Base-by-base conservation (phyloP, 2,888 invertebrate genomes). In the Drosophila robusta region DNA sequence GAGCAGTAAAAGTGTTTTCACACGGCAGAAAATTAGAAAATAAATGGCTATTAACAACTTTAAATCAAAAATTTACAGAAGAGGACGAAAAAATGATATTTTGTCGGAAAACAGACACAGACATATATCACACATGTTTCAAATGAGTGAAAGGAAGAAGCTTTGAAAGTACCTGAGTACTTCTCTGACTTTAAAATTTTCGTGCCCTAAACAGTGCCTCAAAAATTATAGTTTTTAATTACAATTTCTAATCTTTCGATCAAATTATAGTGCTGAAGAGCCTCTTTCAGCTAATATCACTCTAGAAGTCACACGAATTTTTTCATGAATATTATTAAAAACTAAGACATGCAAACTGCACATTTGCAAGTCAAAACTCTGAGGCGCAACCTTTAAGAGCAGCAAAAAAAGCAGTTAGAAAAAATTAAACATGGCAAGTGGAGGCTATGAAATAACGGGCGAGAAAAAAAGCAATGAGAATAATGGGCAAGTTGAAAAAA, bases 351-450 rank as follows among this genome's bases (percentile, higher is more conserved):
- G 73, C 63, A 49, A 73, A 56, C 51, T 56, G 47, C 24, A 36
- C 54, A 73, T 73, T 73, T 64, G 73, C 73, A 73, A 72, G 47
- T 68, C 68, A 72, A 73, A 72, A 73, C 16, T 46, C 18, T 46
- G 24, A 24, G 52, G 36, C 29, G 65, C 52, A 51, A 60, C 50
- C 52, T 72, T 72, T 62, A 66, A 54, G 34, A 42, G 22, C 34
- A 8, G 41, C 42, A 39, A 1, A 14, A 32, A 11, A 29, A 18
- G 8, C 22, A 9, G 39, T 8, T 22, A n/a, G 26, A 5, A 34
- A 39, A 41, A 24, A 16, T 16, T 6, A 60, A 61, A 44, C 56
- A n/a, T n/a, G n/a, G n/a, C n/a, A n/a, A n/a, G n/a, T n/a, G n/a
- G n/a, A 49, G 36, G 52, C 14, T 49, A 55, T 47, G 24, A 45